These are phyloP conservation scores for Drosophila phalerata DNA, from an alignment of 2,888 invertebrate species.

Conservation along the genomic window DNA sequence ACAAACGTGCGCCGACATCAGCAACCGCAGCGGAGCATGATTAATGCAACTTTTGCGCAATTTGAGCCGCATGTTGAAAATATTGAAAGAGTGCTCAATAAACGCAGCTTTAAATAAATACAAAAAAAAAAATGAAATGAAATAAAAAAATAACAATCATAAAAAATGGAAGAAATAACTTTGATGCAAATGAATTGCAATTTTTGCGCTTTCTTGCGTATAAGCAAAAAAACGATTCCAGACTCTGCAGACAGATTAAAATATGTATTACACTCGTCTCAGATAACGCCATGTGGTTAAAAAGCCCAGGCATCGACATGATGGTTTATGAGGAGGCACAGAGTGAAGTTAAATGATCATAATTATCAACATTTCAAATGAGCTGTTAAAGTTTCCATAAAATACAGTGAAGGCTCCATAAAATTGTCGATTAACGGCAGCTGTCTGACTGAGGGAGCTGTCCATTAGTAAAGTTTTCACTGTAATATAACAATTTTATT, in stretches of 20 bases:
- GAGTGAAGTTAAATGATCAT: conserved; percentile 11
- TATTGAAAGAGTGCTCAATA: conserved; percentile 51
- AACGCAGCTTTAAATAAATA: conserved; percentile 31
- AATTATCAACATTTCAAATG: conserved; percentile 16
- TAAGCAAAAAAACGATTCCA: conserved; percentile 11
- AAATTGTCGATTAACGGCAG: conserved; percentile 1
- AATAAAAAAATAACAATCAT: conserved; percentile 17
- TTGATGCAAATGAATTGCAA: conserved; percentile 74
- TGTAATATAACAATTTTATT: conserved; percentile 1
- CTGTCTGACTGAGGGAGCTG: background rate
- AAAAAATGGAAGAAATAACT: conserved; percentile 40
- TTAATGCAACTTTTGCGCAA: conserved; percentile 77
- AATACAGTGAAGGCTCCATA: background rate
- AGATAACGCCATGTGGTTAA: conserved; percentile 8
- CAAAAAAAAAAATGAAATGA: conserved; percentile 1
- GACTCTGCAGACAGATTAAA: conserved; percentile 23
- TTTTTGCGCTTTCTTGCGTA: conserved; percentile 65
- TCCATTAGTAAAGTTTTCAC: conserved; percentile 1
- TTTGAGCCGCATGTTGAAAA: conserved; percentile 58
- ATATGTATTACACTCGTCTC: conserved; percentile 3
- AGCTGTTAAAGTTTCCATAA: conserved; percentile 2
- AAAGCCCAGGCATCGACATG: conserved; percentile 1
- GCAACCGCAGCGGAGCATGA: conserved; percentile 46
- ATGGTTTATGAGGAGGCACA: conserved; percentile 2
- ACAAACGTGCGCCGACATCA: conserved; percentile 49